phyloP scores from a whole-genome alignment of 1,140 invertebrate species.

The Drosophila subpulchrella region DNA sequence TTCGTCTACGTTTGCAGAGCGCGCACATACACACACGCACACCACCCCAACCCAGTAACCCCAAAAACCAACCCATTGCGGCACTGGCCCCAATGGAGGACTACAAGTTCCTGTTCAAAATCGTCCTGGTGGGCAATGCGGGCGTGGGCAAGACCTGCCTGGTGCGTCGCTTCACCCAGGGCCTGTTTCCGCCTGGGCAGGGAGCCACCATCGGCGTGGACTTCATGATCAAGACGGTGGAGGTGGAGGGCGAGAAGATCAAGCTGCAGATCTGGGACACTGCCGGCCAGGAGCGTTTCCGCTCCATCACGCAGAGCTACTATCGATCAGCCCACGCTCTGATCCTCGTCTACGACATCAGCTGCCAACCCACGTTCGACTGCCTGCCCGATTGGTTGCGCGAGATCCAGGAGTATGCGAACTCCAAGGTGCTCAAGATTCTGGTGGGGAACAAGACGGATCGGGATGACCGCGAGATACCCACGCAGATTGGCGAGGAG shows the following conservation, averaged over 20 bases:
- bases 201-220: conserved; percentile 99
- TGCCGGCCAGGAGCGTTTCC: conserved; percentile 95
- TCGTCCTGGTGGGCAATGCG: conserved; percentile 97
- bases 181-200: conserved; percentile 97
- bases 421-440: conserved; percentile 96
- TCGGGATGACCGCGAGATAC: conserved; percentile 97
- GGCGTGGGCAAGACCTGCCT: conserved; percentile 98
- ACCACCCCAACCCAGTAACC: conserved; percentile 8
- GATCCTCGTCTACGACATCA: conserved; percentile 98
- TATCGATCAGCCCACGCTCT: conserved; percentile 98
- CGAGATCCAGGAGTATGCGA: conserved; percentile 98
- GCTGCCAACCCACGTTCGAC: conserved; percentile 98
- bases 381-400: conserved; percentile 97
- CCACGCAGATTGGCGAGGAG: conserved; percentile 96
- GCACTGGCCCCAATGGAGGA: conserved; percentile 91
- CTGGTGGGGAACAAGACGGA: conserved; percentile 98
- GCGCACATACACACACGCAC: conserved; percentile 5
- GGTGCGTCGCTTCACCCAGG: conserved; percentile 95
- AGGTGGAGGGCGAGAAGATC: conserved; percentile 99
- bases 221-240: conserved; percentile 99
- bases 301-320: conserved; percentile 97
- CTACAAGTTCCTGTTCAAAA: conserved; percentile 99
- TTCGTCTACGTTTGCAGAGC: conserved; percentile 34
- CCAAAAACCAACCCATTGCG: conserved; percentile 1
- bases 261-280: conserved; percentile 99